Evolutionary conservation across 2,113 vertebrate species (phyloP).

Genomic region (Tyto alba): DNA sequence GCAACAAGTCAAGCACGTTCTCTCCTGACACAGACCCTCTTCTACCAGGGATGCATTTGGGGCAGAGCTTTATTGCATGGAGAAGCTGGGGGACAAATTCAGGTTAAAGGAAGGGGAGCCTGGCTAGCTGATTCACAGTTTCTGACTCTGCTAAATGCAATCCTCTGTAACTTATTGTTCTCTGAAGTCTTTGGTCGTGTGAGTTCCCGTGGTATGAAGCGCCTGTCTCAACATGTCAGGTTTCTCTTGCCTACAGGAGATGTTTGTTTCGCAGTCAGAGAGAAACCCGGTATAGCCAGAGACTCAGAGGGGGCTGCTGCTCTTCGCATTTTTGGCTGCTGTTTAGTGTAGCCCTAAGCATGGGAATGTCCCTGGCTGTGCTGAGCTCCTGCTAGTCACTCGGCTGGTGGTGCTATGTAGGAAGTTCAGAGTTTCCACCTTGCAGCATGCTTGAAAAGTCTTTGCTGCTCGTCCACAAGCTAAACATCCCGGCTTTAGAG

Average conservation of each 20-base stretch:
- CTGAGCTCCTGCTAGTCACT: neutral
- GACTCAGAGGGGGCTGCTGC: neutral
- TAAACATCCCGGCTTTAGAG: neutral
- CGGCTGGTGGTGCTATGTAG: accelerated
- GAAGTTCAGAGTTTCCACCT: neutral
- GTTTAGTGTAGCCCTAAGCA: neutral
- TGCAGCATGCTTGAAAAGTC: neutral
- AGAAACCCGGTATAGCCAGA: neutral
- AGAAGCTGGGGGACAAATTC: neutral
- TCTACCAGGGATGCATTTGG: neutral
- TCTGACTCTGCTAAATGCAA: slow-evolving; percentile 13
- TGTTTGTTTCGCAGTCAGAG: neutral
- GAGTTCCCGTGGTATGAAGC: neutral
- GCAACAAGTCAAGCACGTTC: neutral
- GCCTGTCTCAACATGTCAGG: neutral
- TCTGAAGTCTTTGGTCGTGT: neutral
- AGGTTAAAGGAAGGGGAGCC: neutral
- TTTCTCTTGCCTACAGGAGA: slow-evolving; percentile 9
- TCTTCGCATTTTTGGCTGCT: neutral
- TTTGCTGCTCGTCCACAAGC: neutral
- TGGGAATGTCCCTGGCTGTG: neutral
- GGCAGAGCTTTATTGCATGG: neutral
- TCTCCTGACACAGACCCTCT: neutral
- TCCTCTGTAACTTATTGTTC: slow-evolving; percentile 9
- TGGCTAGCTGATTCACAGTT: slow-evolving; percentile 2